Evolutionary conservation across 53 echinoderm and acorn worm species (phyloP), one percentile per base, ranked within the genome.

Genomic region (Echinometra lucunter): DNA sequence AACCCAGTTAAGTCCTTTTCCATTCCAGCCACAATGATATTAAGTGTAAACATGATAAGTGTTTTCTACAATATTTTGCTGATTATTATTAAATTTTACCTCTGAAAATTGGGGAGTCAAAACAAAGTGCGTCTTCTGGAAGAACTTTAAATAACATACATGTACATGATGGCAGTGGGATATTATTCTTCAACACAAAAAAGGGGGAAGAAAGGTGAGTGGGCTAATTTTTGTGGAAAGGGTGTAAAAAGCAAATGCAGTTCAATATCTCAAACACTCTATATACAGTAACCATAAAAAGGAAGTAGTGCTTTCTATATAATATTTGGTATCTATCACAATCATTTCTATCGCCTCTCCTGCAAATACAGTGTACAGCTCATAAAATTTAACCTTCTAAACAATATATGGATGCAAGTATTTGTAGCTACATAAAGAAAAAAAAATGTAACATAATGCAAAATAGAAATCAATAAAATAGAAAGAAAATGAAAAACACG

Each of bases 281-380:
- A 85, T 53, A 11, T 85, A 85, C 85, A 85, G 49, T 47, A 85
- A 25, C 53, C 49, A 49, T 85, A 15, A 53, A 85, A 45, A 85
- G 49, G 85, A 85, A 85, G 85, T 40, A 78, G 13, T 78, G 85
- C 85, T 85, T 12, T 85, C 85, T 85, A 47, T 85, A 85, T 49
- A 44, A n/a, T 82, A 49, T 85, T 28, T 85, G 85, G 45, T 85
- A 85, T 85, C 85, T 81, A 40, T 81, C 55, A 88, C 57, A 56
- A 88, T 56, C n/a, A 30, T 28, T 42, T 88, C 47, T 89, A 37
- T 89, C 49, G 37, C 57, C 60, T 58, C 18, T 60, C 25, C 89
- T 89, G 89, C 25, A 89, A n/a, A n/a, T n/a, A n/a, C n/a, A n/a
- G n/a, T n/a, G n/a, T n/a, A n/a, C 37, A 89, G 34, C 58, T 58